Percentiles rank a stretch among this genome's conserved stretches.
Conservation (phyloP, 37 sponge, comb jelly and placozoan genomes). For the Ianthella basta region DNA sequence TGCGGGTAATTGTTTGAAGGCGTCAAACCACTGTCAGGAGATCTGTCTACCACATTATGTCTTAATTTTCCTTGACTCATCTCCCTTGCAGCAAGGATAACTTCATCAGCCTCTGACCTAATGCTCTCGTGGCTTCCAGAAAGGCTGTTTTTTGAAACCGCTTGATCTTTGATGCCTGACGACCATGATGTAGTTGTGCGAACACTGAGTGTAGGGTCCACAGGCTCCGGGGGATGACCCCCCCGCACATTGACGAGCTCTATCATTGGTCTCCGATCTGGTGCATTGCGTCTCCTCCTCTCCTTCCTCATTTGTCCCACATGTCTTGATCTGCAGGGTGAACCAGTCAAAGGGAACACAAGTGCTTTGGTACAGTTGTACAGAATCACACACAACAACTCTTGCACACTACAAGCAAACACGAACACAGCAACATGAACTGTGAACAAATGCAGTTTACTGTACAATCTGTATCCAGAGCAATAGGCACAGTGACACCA, state of each 20-base stretch:
- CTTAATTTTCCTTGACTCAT: neutral
- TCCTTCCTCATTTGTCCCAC: neutral
- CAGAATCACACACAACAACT: no score
- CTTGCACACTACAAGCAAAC: no score
- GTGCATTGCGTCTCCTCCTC: constrained; percentile 3
- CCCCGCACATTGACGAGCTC: neutral
- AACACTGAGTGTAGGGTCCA: constrained; percentile 27
- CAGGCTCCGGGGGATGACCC: constrained; percentile 13
- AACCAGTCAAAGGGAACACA: no score
- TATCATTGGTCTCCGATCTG: constrained; percentile 8
- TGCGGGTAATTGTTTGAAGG: no score
- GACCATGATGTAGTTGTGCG: constrained; percentile 29
- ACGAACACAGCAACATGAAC: neutral
- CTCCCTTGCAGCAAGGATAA: neutral
- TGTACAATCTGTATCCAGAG: no score
- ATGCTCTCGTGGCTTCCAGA: constrained; percentile 10
- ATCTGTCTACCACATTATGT: neutral
- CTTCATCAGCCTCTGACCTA: neutral
- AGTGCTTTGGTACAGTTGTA: no score
- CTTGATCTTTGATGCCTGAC: neutral
- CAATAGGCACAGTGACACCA: no score
- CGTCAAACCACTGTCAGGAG: constrained; percentile 26
- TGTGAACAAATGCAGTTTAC: neutral
- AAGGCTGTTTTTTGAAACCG: neutral
- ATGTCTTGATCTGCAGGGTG: neutral